Conservation (phyloP, 2,113 vertebrate species). For the Trogon surrucura region DNA sequence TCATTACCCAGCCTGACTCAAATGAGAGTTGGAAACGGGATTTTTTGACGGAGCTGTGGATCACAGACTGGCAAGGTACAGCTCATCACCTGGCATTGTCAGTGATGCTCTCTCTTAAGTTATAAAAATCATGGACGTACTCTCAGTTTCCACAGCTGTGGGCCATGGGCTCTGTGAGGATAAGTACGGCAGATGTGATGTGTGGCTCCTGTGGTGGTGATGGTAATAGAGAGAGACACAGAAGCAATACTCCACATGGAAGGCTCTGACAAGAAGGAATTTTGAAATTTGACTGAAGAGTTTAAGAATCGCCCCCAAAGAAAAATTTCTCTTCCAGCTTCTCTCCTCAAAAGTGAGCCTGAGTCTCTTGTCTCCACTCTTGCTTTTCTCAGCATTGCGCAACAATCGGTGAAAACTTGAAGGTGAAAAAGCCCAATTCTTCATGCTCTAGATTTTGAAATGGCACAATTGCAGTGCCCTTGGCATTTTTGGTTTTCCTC, state of each 20-base stretch:
- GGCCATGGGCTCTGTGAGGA: not conserved
- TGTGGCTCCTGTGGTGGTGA: not conserved
- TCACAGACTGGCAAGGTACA: not conserved
- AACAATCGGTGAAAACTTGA: not conserved
- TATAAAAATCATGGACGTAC: not conserved
- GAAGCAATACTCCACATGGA: not conserved
- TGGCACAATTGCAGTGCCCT: not conserved
- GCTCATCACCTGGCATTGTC: not conserved
- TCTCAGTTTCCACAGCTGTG: not conserved
- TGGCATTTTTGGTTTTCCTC: not conserved
- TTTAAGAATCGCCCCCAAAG: not conserved
- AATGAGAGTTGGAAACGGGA: not conserved
- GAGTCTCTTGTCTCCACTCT: not conserved
- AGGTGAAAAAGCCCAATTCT: not conserved
- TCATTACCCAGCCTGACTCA: not conserved
- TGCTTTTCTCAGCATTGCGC: not conserved
- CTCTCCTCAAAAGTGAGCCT: not conserved
- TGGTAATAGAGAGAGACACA: not conserved
- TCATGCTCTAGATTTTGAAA: not conserved
- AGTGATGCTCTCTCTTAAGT: not conserved
- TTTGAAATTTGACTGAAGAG: not conserved
- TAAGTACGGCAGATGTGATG: not conserved
- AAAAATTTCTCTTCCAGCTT: not conserved
- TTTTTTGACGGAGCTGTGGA: not conserved
- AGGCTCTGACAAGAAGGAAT: not conserved